Base-by-base conservation (phyloP, 2,797 vertebrate genomes). In the Numenius phaeopus region DNA sequence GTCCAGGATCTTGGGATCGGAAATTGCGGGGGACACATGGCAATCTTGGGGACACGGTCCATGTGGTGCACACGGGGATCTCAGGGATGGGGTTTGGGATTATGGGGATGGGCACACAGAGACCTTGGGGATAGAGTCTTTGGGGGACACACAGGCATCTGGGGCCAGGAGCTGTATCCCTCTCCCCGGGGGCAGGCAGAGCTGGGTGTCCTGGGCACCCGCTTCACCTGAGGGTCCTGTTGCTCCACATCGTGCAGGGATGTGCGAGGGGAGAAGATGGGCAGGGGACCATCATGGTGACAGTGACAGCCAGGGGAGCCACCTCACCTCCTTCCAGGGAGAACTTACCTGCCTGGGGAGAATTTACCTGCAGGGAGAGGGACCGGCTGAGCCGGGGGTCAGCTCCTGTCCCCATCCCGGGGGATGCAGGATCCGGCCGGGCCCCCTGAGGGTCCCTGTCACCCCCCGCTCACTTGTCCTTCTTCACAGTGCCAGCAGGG, bases 301-400 rank as follows among this genome's bases (percentile, higher is more conserved):
- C 1, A 4, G 34, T 29, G 34, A 70, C 24, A 23, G 20, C 59
- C 47, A 13, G 47, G 49, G 40, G 8, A 64, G 32, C 39, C 3
- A 5, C n/a, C 39, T 54, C 69, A 46, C 69, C 58, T 64, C 39
- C 58, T 32, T 58, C 2, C 11, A 9, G n/a, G 69, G 69, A 64
- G 46, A 72, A 72, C 44, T 66, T 80, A 11, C 15, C 50, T 3
- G 16, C 52, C 64, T 57, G 64, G 64, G 23, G 47, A 47, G 46
- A 47, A 47, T 21, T 52, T 52, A 58, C 42, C 78, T n/a, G 52
- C 1, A 9, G 44, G 54, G 10, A 49, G 29, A 49, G 54, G 65
- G 23, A 22, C 7, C 4, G 5, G 44, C 65, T 49, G n/a, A 24
- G 40, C n/a, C 7, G 1, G 1, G 52, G 14, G 23, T 5, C 2